phyloP scores from a whole-genome alignment of 2,797 vertebrate genomes.

The Triplophysa yarkandensis region DNA sequence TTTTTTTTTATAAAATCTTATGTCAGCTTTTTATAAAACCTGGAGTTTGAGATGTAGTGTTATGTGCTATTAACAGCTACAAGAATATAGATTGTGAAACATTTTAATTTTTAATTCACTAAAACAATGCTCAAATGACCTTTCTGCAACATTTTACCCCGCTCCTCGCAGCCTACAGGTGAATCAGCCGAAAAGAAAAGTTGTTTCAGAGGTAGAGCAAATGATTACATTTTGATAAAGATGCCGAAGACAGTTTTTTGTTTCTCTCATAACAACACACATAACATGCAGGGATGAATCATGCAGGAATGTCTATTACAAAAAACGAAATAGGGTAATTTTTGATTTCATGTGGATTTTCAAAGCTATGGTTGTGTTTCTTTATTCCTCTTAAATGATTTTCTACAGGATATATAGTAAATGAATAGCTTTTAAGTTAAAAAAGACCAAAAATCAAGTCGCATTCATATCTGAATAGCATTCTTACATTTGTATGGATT shows the following conservation, averaged over 20 bases:
- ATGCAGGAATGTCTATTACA: not conserved
- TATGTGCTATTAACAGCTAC: not conserved
- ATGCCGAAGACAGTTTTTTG: not conserved
- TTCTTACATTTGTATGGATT: slow-evolving; percentile 68
- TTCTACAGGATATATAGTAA: slow-evolving; percentile 11
- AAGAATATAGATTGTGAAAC: too few relatives aligned
- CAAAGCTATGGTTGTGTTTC: not conserved
- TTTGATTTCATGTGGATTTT: not conserved
- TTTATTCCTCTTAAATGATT: slow-evolving; percentile 9
- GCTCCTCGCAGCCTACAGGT: not conserved
- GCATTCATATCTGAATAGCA: slow-evolving; percentile 58
- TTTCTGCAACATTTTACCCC: not conserved
- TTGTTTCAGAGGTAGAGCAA: not conserved
- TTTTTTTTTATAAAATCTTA: not conserved
- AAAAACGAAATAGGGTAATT: not conserved
- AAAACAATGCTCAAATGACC: not conserved
- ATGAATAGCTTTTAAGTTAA: slow-evolving; percentile 9
- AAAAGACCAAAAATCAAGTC: slow-evolving; percentile 24
- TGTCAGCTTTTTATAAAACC: not conserved
- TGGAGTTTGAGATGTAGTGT: not conserved
- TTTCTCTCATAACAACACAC: not conserved
- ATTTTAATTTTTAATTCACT: not conserved
- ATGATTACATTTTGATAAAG: not conserved
- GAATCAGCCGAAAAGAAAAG: not conserved
- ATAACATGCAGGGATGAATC: slow-evolving; percentile 2